phyloP scores from a whole-genome alignment of 30 jellyfish, hydroid and myxozoan species.

The Chrysaora quinquecirrha region DNA sequence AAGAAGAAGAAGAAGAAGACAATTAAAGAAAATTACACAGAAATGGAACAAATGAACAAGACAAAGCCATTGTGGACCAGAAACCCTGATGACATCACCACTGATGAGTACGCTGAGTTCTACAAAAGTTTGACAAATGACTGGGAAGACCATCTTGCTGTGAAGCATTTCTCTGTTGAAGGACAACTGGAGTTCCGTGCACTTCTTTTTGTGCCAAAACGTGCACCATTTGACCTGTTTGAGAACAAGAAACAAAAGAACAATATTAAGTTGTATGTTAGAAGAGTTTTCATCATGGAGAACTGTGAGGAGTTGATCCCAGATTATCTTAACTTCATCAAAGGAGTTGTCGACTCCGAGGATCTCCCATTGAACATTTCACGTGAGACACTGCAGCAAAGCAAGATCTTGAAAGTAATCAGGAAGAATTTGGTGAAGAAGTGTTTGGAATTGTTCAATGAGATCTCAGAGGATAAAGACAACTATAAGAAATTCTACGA shows the following conservation, averaged over 20 bases:
- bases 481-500: slow-evolving; percentile 88
- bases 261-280: slow-evolving; percentile 82
- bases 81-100: slow-evolving; percentile 95
- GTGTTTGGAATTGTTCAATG: slow-evolving; percentile 82
- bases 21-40: slow-evolving; percentile 85
- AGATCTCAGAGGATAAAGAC: slow-evolving; percentile 92
- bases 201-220: slow-evolving; percentile 88
- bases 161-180: slow-evolving; percentile 94
- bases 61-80: slow-evolving; percentile 97
- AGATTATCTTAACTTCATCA: slow-evolving; percentile 87
- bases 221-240: slow-evolving; percentile 98
- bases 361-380: slow-evolving; percentile 95
- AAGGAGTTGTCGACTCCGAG: slow-evolving; percentile 97
- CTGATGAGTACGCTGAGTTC: slow-evolving; percentile 97
- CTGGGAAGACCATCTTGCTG: slow-evolving; percentile 98
- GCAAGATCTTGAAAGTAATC: slow-evolving; percentile 89
- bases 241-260: slow-evolving; percentile 90
- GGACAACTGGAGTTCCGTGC: slow-evolving; percentile 98
- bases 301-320: slow-evolving; percentile 95
- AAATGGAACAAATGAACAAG: slow-evolving; percentile 91
- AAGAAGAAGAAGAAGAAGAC: slow-evolving; percentile 86
- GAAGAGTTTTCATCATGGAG: slow-evolving; percentile 98
- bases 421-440: slow-evolving; percentile 92
- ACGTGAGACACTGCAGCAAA: slow-evolving; percentile 91
- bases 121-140: slow-evolving; percentile 95